These are phyloP conservation scores for Chironex yamaguchii DNA, from an alignment of 30 jellyfish, hydroid and myxozoan genomes.

Conservation along the genomic window DNA sequence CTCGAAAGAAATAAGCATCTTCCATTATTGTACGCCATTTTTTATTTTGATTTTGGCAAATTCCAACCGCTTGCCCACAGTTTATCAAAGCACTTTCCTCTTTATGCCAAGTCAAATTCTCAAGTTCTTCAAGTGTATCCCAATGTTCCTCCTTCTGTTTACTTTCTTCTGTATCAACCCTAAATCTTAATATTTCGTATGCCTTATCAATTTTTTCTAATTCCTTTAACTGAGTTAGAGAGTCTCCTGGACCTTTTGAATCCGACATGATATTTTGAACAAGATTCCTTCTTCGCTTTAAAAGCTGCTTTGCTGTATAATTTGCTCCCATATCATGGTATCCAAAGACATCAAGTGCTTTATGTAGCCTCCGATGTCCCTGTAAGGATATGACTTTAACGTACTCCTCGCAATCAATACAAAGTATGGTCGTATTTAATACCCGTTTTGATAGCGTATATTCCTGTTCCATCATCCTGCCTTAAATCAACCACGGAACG, in stretches of 20 bases:
- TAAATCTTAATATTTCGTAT: conserved; percentile 30
- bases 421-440: conserved; percentile 57
- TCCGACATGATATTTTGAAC: conserved; percentile 38
- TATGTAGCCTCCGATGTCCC: conserved; percentile 59
- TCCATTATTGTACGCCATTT: conserved; percentile 39
- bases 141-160: neutral
- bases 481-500: too few relatives aligned
- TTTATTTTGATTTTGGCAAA: conserved; percentile 45
- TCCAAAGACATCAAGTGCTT: conserved; percentile 51
- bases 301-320: conserved; percentile 52
- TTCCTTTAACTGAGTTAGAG: too few relatives aligned
- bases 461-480: too few relatives aligned
- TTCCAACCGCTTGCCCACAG: conserved; percentile 72
- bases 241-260: neutral
- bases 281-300: conserved; percentile 46
- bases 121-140: neutral
- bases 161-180: neutral
- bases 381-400: conserved; percentile 29
- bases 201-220: conserved; percentile 71
- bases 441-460: too few relatives aligned
- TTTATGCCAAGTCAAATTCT: neutral
- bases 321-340: conserved; percentile 34
- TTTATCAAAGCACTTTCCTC: conserved; percentile 7
- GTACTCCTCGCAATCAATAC: conserved; percentile 65
- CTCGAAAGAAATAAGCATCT: conserved; percentile 32